phyloP scores from a whole-genome alignment of 2,888 invertebrate species.

The Cremastobaeus sp. region DNA sequence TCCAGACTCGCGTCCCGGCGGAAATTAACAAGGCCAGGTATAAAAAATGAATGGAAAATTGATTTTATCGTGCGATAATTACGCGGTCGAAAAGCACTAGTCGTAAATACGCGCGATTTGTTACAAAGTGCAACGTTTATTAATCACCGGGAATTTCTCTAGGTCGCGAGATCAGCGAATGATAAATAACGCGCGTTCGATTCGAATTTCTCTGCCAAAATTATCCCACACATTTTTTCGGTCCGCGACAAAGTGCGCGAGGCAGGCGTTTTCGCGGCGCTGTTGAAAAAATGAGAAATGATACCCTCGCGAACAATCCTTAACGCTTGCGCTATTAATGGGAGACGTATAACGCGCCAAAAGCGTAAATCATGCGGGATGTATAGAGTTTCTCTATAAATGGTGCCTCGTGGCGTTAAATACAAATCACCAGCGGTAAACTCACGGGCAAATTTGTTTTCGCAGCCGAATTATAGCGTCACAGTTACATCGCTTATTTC shows the following conservation, averaged over 20 bases:
- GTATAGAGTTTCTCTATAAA: slow-evolving; percentile 56
- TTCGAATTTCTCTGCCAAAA: slow-evolving; percentile 25
- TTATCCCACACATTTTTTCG: slow-evolving; percentile 31
- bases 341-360: slow-evolving; percentile 43
- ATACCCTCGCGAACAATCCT: slow-evolving; percentile 42
- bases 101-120: slow-evolving; percentile 16
- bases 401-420: slow-evolving; percentile 53
- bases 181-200: slow-evolving; percentile 28
- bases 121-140: slow-evolving; percentile 10
- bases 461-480: slow-evolving; percentile 58
- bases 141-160: slow-evolving; percentile 35
- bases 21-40: slow-evolving; percentile 22
- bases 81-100: not conserved
- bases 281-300: slow-evolving; percentile 33
- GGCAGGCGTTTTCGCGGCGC: not conserved
- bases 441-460: slow-evolving; percentile 55
- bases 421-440: slow-evolving; percentile 51
- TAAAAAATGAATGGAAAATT: too few relatives aligned
- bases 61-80: slow-evolving; percentile 8
- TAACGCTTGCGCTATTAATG: slow-evolving; percentile 45
- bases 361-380: slow-evolving; percentile 51
- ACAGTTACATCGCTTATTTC: slow-evolving; percentile 55
- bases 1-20: not conserved
- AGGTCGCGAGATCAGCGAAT: slow-evolving; percentile 28
- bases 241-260: slow-evolving; percentile 12